These are phyloP conservation scores for Osmoderma eremita DNA, from an alignment of 2,888 invertebrate genomes.

Conservation along the genomic window DNA sequence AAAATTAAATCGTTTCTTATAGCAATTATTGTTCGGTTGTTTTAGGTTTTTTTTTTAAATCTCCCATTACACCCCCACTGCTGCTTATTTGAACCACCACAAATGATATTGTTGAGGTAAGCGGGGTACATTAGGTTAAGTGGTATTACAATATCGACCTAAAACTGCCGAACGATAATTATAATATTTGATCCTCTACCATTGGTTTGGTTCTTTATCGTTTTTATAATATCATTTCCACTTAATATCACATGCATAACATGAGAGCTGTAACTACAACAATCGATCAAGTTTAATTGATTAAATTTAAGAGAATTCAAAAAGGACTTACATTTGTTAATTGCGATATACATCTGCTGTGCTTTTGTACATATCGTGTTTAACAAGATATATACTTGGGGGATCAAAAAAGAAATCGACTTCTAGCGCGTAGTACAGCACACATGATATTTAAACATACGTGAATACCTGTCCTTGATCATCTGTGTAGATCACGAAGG, in stretches of 20 bases:
- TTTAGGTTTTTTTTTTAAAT: too few species aligned
- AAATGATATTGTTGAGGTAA: too few species aligned
- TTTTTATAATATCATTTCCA: too few species aligned
- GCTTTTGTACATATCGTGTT: constrained; percentile 7
- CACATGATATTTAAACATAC: constrained; percentile 62
- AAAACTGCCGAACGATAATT: too few species aligned
- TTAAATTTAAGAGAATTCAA: not conserved
- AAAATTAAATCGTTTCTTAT: constrained; percentile 8
- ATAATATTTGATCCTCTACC: too few species aligned
- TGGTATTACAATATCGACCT: too few species aligned
- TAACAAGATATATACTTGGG: not conserved
- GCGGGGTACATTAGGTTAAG: too few species aligned
- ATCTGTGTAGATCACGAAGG: constrained; percentile 95
- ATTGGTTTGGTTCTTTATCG: too few species aligned
- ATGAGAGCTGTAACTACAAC: constrained; percentile 47
- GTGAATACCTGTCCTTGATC: constrained; percentile 92
- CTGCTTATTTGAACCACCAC: too few species aligned
- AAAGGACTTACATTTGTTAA: constrained; percentile 40
- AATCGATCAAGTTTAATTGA: constrained; percentile 8
- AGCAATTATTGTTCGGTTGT: too few species aligned
- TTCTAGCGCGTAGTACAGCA: constrained; percentile 57
- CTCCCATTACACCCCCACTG: too few species aligned
- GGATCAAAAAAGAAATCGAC: too few species aligned
- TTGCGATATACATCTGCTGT: constrained; percentile 2
- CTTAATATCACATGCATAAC: constrained; percentile 26